Percentiles rank a stretch among this genome's conserved stretches.
Conservation (phyloP, 2,888 invertebrate genomes). For the Myopa testacea region DNA sequence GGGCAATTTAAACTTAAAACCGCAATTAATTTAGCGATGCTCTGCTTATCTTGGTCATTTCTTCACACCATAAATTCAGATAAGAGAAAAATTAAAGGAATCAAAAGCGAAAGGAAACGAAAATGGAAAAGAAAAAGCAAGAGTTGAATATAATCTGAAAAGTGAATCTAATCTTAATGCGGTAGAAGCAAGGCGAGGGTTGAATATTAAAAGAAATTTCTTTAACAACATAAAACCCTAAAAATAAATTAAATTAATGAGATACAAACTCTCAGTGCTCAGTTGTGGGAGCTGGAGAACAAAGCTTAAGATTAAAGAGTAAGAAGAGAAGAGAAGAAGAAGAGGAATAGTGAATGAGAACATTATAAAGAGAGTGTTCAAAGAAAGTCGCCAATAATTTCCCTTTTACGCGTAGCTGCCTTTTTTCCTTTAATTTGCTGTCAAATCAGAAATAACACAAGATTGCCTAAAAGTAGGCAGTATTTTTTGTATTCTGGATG, state of each 20-base stretch:
- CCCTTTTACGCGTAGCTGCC: too few species aligned
- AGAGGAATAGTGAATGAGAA: too few species aligned
- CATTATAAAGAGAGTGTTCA: not conserved
- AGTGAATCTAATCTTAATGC: too few species aligned
- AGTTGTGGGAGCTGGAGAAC: not conserved
- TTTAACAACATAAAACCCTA: not conserved
- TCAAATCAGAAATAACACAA: not conserved
- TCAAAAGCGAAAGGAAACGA: too few species aligned
- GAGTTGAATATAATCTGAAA: too few species aligned
- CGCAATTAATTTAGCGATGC: too few species aligned
- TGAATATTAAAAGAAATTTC: not conserved
- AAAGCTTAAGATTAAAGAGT: not conserved
- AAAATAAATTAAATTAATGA: not conserved
- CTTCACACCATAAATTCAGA: too few species aligned
- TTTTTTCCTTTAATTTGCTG: not conserved
- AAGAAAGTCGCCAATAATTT: not conserved
- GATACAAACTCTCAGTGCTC: not conserved
- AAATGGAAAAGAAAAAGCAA: too few species aligned
- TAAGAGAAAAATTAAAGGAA: too few species aligned
- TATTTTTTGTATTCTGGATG: not conserved
- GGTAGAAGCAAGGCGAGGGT: not conserved
- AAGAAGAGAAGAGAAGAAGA: not conserved
- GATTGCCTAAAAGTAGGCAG: constrained; percentile 18
- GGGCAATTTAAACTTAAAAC: too few species aligned
- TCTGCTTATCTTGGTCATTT: too few species aligned